phyloP scores from a whole-genome alignment of 2,797 vertebrate species.

The Eulemur mongoz region DNA sequence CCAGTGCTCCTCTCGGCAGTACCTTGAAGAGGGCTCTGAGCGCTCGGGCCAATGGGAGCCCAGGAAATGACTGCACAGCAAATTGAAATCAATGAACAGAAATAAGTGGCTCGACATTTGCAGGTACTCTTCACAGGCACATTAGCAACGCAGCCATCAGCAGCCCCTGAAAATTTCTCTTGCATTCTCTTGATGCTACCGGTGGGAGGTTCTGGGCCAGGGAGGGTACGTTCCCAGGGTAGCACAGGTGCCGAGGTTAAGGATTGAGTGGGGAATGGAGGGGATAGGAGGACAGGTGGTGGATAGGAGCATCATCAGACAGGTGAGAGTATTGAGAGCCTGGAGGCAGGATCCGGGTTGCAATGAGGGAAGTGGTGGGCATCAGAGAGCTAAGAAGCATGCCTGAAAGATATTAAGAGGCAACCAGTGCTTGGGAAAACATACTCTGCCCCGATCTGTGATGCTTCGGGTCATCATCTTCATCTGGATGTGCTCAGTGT shows the following conservation, averaged over 20 bases:
- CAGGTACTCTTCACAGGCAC: constrained; percentile 46
- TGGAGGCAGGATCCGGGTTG: neutral
- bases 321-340: neutral
- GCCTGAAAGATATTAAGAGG: neutral
- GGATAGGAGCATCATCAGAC: neutral
- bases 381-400: neutral
- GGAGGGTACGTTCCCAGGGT: neutral
- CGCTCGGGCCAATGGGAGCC: constrained; percentile 17
- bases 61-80: constrained; percentile 53
- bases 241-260: neutral
- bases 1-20: constrained; percentile 24
- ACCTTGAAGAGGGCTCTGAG: constrained; percentile 27
- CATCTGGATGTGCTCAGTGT: neutral
- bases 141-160: constrained; percentile 19
- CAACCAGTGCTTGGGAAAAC: neutral
- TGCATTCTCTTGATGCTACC: neutral
- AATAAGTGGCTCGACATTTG: constrained; percentile 62
- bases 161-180: constrained; percentile 26
- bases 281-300: neutral
- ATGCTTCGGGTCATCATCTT: neutral
- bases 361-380: neutral
- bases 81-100: constrained; percentile 72
- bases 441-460: neutral
- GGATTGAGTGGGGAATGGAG: neutral
- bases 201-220: neutral